phyloP scores from a whole-genome alignment of 2,113 vertebrate genomes.

The Gambusia holbrooki region DNA sequence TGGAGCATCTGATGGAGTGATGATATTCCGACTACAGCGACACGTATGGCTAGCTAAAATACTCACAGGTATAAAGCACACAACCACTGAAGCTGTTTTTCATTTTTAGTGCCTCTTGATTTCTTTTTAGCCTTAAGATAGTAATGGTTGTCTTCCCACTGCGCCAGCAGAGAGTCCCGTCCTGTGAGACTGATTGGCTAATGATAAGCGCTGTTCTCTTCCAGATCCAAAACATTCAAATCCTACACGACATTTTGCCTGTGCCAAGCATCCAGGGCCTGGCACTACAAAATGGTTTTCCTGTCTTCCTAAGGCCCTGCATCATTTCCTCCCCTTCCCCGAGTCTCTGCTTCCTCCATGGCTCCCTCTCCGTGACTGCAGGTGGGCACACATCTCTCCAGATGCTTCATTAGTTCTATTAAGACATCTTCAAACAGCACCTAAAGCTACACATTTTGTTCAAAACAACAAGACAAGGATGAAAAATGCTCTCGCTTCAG shows the following conservation, averaged over 20 bases:
- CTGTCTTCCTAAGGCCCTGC: constrained; percentile 33
- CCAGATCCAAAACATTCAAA: constrained; percentile 32
- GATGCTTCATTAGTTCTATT: constrained; percentile 66
- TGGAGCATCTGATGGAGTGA: constrained; percentile 39
- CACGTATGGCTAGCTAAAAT: not conserved
- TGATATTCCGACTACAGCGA: constrained; percentile 38
- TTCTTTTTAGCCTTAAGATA: constrained; percentile 40
- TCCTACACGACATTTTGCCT: constrained; percentile 26
- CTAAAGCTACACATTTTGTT: constrained; percentile 37
- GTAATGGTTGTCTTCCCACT: constrained; percentile 47
- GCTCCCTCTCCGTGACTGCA: constrained; percentile 42
- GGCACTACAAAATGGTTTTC: constrained; percentile 31
- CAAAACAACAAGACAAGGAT: constrained; percentile 18
- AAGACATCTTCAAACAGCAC: constrained; percentile 41
- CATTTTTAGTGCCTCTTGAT: constrained; percentile 34
- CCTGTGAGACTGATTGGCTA: constrained; percentile 32
- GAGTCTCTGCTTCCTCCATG: constrained; percentile 24
- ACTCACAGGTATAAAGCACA: constrained; percentile 7
- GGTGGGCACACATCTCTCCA: constrained; percentile 54
- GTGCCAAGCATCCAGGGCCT: constrained; percentile 21
- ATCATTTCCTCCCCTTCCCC: constrained; percentile 30
- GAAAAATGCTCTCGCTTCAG: constrained; percentile 7
- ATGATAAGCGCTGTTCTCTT: constrained; percentile 17
- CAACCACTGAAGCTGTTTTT: constrained; percentile 6
- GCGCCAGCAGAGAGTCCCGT: constrained; percentile 17